Evolutionary conservation across 1,140 invertebrate genomes (phyloP), one percentile per base, ranked within the genome.

Genomic region (Mycetomoellerius zeteki): DNA sequence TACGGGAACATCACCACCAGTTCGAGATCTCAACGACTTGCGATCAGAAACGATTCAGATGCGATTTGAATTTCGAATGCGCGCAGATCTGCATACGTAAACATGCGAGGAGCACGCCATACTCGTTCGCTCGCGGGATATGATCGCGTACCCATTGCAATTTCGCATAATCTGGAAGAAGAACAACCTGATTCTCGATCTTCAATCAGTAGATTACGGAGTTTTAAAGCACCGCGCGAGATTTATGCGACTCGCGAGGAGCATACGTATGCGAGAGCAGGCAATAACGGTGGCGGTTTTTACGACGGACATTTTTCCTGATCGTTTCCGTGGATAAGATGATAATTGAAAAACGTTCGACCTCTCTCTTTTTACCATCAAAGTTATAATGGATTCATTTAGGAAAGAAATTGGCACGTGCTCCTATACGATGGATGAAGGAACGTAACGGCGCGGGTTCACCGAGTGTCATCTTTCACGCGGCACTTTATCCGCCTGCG

Each of bases 11-110:
- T 60, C 54, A 58, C 21, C 37, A 30, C n/a, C 37, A 72, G 37
- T 21, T 69, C 69, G 87, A 86, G 71, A 90, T 90, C 87, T 62
- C 62, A 78, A 50, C 56, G 84, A 69, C 21, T 80, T 62, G 75
- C 43, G 33, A 52, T 88, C 62, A 88, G 85, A 85, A 88, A 62
- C 78, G 89, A 87, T 89, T 91, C 78, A 78, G 80, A 89, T 89
- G 85, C 62, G 87, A 91, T 91, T 91, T 91, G 89, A 90, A 91
- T 91, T 90, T 91, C 81, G 78, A 90, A 80, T 60, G 73, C 56
- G 67, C 62, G 67, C 80, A 60, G 47, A 87, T 91, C 72, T 90
- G 84, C 88, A 86, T 91, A 90, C 88, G 82, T 86, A 91, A 91
- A 90, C 89, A 90, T 27, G 37, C 14, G 54, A 43, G 27, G 19